Evolutionary conservation across 2,888 invertebrate species (phyloP).

Genomic region (Ochropleura plecta): DNA sequence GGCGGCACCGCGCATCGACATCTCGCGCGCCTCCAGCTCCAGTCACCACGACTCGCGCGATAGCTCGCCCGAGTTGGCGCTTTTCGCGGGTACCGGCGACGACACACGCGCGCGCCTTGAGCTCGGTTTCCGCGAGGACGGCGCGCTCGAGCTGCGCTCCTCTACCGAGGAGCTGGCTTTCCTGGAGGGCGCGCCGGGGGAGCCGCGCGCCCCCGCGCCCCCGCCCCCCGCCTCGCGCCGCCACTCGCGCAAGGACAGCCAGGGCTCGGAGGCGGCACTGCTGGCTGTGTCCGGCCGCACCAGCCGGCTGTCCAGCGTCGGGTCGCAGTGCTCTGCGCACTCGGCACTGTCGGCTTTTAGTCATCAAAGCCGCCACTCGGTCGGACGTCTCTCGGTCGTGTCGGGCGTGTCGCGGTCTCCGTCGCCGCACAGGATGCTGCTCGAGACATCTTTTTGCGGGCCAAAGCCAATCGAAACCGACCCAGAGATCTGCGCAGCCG

Average conservation of each 20-base stretch:
- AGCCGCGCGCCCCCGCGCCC: constrained; percentile 63
- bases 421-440: constrained; percentile 97
- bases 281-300: constrained; percentile 95
- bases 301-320: constrained; percentile 93
- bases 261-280: constrained; percentile 94
- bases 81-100: constrained; percentile 91
- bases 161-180: constrained; percentile 97
- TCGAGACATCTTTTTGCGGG: constrained; percentile 97
- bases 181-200: constrained; percentile 91
- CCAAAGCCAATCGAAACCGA: constrained; percentile 93
- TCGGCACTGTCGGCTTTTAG: constrained; percentile 82
- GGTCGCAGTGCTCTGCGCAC: constrained; percentile 93
- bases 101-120: constrained; percentile 80
- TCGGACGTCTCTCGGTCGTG: constrained; percentile 82
- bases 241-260: constrained; percentile 93
- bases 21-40: constrained; percentile 96
- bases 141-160: constrained; percentile 95
- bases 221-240: constrained; percentile 78
- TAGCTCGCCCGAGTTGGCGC: constrained; percentile 96
- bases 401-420: constrained; percentile 93
- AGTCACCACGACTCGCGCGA: constrained; percentile 96
- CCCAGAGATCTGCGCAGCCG: constrained; percentile 87
- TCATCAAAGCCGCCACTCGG: constrained; percentile 77
- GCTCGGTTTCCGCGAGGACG: constrained; percentile 93
- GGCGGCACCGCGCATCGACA: constrained; percentile 96